A percentile compares a stretch with the other conserved stretches of the same genome.
Conservation (phyloP, 2,888 invertebrate genomes). For the Acanthosoma haemorrhoidale region DNA sequence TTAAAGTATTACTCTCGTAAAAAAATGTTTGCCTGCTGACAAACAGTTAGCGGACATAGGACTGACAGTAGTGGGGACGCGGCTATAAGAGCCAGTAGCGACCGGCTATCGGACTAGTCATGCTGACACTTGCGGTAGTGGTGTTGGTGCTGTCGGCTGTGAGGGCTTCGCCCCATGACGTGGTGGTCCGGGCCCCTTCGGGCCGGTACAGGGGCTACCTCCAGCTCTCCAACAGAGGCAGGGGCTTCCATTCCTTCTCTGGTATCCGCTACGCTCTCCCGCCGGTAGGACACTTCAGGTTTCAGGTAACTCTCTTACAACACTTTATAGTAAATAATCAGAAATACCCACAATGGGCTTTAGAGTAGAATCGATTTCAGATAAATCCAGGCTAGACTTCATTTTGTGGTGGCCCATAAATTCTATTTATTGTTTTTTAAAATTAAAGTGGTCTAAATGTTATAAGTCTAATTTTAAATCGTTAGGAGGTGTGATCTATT, state of each 20-base stretch:
- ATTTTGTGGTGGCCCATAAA: too few relatives aligned
- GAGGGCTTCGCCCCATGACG: neutral
- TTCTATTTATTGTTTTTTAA: too few relatives aligned
- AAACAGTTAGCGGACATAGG: too few relatives aligned
- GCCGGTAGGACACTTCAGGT: constrained; percentile 49
- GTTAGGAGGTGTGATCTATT: too few relatives aligned
- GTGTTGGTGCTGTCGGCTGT: neutral
- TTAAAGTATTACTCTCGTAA: too few relatives aligned
- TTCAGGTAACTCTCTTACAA: constrained; percentile 43
- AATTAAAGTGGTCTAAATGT: too few relatives aligned
- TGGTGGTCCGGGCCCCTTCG: constrained; percentile 21
- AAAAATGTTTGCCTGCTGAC: too few relatives aligned
- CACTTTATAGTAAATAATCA: too few relatives aligned
- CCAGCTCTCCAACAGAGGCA: constrained; percentile 44
- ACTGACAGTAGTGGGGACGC: neutral
- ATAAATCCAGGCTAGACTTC: too few relatives aligned
- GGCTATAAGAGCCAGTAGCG: neutral
- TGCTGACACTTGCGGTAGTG: neutral
- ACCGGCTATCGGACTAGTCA: neutral
- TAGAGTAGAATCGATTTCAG: too few relatives aligned
- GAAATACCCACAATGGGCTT: too few relatives aligned
- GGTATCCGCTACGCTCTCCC: constrained; percentile 57
- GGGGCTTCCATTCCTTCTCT: constrained; percentile 50
- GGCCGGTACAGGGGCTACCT: constrained; percentile 30
- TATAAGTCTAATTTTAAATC: too few relatives aligned